A percentile compares a stretch with the other conserved stretches of the same genome.
phyloP scores from a whole-genome alignment of 2,888 invertebrate genomes.

The Biston betularia region DNA sequence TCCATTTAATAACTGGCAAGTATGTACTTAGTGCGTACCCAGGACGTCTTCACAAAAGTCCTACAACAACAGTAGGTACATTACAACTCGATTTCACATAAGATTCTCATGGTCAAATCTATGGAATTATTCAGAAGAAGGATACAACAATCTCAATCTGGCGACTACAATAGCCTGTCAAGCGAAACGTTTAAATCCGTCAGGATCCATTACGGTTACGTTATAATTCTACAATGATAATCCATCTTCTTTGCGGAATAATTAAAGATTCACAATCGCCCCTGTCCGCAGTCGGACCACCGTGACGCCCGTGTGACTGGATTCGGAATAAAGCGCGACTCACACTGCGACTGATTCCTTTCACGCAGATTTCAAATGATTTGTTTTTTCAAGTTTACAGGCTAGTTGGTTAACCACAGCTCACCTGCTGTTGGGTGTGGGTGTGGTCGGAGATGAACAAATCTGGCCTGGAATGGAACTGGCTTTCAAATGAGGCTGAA shows the following conservation, averaged over 20 bases:
- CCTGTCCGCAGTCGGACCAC: constrained; percentile 52
- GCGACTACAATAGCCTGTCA: constrained; percentile 14
- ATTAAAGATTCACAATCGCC: constrained; percentile 37
- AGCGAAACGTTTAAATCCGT: constrained; percentile 10
- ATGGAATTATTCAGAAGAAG: background rate
- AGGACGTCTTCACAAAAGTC: too few species aligned
- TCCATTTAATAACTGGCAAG: too few species aligned
- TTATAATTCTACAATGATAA: constrained; percentile 33
- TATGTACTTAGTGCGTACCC: too few species aligned
- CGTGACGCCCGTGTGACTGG: constrained; percentile 48
- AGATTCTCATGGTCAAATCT: background rate
- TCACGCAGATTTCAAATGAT: background rate
- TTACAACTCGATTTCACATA: background rate
- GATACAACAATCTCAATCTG: constrained; percentile 7
- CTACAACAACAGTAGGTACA: too few species aligned
- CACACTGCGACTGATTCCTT: background rate
- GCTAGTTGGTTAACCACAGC: too few species aligned
- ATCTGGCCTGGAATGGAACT: too few species aligned
- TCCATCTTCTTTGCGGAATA: constrained; percentile 41
- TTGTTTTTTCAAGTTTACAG: too few species aligned
- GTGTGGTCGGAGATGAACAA: too few species aligned
- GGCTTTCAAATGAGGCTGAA: too few species aligned
- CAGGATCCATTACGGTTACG: constrained; percentile 24
- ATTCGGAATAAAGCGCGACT: constrained; percentile 12
- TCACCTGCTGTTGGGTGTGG: too few species aligned